Conservation (phyloP, 2,113 vertebrate genomes). For the Pica pica region DNA sequence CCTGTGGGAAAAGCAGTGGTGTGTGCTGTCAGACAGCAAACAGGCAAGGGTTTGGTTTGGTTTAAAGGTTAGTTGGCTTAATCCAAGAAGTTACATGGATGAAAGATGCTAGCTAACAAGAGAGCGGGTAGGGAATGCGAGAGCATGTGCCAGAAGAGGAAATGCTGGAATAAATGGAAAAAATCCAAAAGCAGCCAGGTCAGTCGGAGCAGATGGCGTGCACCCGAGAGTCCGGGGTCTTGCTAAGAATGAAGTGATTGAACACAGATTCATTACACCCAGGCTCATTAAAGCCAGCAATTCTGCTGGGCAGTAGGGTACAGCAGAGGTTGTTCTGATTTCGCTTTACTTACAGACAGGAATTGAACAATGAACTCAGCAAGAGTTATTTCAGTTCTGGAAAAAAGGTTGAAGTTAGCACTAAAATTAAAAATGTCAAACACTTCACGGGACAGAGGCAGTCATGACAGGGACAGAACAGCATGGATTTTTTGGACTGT, state of each 20-base stretch:
- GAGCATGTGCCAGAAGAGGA: constrained; percentile 4
- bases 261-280: neutral
- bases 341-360: neutral
- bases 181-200: neutral
- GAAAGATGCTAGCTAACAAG: neutral
- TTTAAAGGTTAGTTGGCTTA: neutral
- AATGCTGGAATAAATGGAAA: neutral
- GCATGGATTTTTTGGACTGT: neutral
- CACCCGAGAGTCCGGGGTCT: neutral
- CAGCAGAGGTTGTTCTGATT: neutral
- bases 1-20: neutral
- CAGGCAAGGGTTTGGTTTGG: neutral
- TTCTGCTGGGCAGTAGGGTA: neutral
- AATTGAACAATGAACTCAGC: neutral
- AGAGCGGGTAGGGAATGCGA: neutral
- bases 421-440: neutral
- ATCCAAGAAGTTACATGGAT: neutral
- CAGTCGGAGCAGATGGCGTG: constrained; percentile 44
- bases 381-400: neutral
- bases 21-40: neutral
- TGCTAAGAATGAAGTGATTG: neutral
- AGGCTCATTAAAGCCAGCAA: neutral
- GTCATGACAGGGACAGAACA: neutral
- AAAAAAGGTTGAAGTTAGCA: neutral
- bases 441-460: neutral